Base-by-base conservation (phyloP, 2,797 vertebrate species). In the Pipistrellus pipistrellus region DNA sequence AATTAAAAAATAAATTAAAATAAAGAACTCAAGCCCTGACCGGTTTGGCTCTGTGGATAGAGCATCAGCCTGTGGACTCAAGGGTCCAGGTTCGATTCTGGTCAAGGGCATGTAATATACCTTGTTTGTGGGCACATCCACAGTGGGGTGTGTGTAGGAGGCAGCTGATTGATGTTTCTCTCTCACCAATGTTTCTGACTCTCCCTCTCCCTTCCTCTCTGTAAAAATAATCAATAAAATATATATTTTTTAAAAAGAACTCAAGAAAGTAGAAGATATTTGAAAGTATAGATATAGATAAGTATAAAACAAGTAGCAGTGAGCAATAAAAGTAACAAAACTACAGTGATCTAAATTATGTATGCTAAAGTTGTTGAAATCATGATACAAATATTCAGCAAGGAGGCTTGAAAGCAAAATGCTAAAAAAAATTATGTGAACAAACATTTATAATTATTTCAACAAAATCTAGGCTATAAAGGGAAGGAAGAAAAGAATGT, bases 371-470 rank as follows among this genome's bases (percentile, higher is more conserved):
- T 23, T n/a, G 21, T 48, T 85, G 32, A 91, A 66, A 89, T 38
- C 20, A 77, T 12, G 85, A 55, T 9, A 66, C 13, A 88, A 73
- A 69, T 44, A 93, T 27, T 69, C 44, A 75, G 30, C 72, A 84
- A 93, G 10, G 20, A 84, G 4, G 1, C 48, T 13, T 64, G 8
- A 68, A 84, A 20, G 15, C 8, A 55, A 66, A 66, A 6, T 53
- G 18, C 86, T 30, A 35, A 72, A 59, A 66, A 62, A 51, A 75
- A 62, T n/a, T 32, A 4, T 77, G 53, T 13, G 23, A 85, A 57
- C 73, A 92, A 94, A 76, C 48, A 85, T 66, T 85, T 93, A 59
- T 66, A 41, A 75, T 53, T 90, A 59, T 85, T 93, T 93, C 51
- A 87, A 77, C 46, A 95, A 72, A 94, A 91, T 53, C 59, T n/a